Evolutionary conservation across 2,797 vertebrate genomes (phyloP).

Genomic region (Aratinga solstitialis): DNA sequence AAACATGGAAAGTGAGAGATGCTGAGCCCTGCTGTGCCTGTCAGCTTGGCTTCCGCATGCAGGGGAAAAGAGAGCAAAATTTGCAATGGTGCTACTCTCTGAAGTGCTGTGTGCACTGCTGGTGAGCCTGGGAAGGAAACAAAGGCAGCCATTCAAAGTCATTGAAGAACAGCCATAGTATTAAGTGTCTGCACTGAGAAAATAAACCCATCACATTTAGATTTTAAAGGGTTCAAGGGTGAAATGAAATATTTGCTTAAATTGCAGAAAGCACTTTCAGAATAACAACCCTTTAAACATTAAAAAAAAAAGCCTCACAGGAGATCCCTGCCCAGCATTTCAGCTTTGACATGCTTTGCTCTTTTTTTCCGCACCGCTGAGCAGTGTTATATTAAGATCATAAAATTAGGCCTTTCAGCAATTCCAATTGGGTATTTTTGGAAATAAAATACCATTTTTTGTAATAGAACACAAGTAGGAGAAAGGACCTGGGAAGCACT

Average conservation of each 20-base stretch:
- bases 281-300: not conserved
- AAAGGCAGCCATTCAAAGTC: not conserved
- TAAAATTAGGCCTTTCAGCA: not conserved
- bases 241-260: slow-evolving; percentile 31
- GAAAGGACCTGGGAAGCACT: not conserved
- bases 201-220: not conserved
- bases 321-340: not conserved
- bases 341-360: not conserved
- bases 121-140: not conserved
- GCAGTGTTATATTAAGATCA: not conserved
- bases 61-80: not conserved
- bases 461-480: not conserved
- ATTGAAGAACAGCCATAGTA: not conserved
- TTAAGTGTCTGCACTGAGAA: not conserved
- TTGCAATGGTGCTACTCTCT: slow-evolving; percentile 11
- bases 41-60: not conserved
- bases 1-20: not conserved
- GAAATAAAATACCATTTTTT: not conserved
- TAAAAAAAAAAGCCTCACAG: not conserved
- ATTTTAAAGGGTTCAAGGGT: slow-evolving; percentile 14
- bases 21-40: slow-evolving; percentile 16
- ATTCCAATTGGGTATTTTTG: not conserved
- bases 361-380: not conserved
- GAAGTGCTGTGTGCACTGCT: not conserved
- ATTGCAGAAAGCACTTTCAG: not conserved